These are phyloP conservation scores for Megaustenia siamemsis DNA, from an alignment of 2,888 invertebrate species.

Conservation along the genomic window DNA sequence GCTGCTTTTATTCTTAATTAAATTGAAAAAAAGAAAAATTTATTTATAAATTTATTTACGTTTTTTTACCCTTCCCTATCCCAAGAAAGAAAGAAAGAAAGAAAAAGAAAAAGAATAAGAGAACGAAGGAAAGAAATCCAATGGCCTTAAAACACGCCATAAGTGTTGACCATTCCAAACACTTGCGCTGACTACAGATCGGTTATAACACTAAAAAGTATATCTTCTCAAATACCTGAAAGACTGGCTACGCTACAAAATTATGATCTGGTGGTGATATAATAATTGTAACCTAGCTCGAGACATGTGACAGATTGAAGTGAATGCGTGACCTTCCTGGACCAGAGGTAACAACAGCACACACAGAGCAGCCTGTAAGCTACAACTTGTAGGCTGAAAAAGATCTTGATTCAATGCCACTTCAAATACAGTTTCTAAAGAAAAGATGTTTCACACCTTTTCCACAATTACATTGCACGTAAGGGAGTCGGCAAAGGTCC, in stretches of 20 bases:
- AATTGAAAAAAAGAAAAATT: too few species aligned
- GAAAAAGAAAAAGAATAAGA: too few species aligned
- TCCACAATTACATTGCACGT: slow-evolving; percentile 9
- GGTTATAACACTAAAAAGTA: not conserved
- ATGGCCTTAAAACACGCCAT: too few species aligned
- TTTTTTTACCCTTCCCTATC: too few species aligned
- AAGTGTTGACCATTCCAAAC: not conserved
- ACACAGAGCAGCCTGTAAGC: not conserved
- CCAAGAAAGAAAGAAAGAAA: too few species aligned
- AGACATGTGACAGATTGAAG: not conserved
- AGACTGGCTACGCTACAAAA: not conserved
- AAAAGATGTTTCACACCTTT: not conserved
- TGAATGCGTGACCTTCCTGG: not conserved
- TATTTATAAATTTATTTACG: too few species aligned
- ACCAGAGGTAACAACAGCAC: not conserved
- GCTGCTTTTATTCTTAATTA: too few species aligned
- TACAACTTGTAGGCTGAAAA: not conserved
- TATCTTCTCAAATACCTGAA: not conserved
- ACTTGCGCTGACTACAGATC: not conserved
- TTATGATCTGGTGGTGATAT: not conserved
- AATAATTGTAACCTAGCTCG: not conserved
- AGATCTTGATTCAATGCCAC: not conserved
- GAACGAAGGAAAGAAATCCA: too few species aligned
- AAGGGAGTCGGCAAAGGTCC: not conserved
- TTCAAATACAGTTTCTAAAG: not conserved